Evolutionary conservation across 2,888 invertebrate species (phyloP), one percentile per base, ranked within the genome.

Genomic region (Cosmopolites sordidus): DNA sequence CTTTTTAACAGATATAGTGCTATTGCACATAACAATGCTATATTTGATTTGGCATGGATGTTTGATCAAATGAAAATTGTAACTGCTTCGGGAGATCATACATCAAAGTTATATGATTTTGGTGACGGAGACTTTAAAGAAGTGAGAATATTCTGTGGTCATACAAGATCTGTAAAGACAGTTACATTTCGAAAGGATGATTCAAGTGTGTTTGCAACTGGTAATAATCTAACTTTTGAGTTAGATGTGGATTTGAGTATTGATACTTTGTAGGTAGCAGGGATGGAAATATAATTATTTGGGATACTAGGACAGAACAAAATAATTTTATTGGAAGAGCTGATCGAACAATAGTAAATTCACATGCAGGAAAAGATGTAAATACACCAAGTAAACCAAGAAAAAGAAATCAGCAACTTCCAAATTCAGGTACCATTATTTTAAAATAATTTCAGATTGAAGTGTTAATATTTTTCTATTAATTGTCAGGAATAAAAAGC

Each of bases 31-130:
- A 82, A 80, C 64, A 93, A 94, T 78, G 93, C 93, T 0, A 86
- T 94, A 27, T 94, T 93, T 69, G 93, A 94, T 71, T 70, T 94
- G 47, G 86, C 87, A 1, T 95, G 94, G 94, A 84, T 86, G 75
- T 86, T 86, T 0, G 79, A 81, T 0, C 79, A 85, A 65, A 81
- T 82, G 79, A 86, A 84, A 64, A 78, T 94, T 52, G 83, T 93
- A 1, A 92, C 92, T 2, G 92, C 87, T 0, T 90, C 92, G 40
- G 87, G 87, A 1, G 94, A 94, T 72, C 89, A 92, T 68, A 86
- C 87, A 0, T 87, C 89, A 0, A 79, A 83, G 51, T 75, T 94
- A 12, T 92, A 91, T 86, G 87, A 92, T 67, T 78, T 89, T 0
- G 69, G 73, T 0, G 71, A 73, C 1, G 69, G 72, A 1, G 70